Conservation (phyloP, 2,113 vertebrate species). For the Corvus cornix region DNA sequence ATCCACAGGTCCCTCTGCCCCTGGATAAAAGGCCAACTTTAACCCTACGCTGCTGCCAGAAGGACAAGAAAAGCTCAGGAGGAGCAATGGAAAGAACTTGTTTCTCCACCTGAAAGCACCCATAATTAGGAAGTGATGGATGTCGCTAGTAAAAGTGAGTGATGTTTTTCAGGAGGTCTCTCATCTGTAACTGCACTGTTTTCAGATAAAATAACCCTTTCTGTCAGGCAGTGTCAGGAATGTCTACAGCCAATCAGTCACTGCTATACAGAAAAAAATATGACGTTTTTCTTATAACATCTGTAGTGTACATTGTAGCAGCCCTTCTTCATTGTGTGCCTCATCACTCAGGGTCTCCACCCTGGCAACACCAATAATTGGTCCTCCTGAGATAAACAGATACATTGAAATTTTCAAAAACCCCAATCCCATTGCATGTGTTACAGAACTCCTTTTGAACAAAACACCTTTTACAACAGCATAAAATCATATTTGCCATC, state of each 20-base stretch:
- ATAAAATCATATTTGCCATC: not conserved
- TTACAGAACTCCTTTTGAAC: not conserved
- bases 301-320: not conserved
- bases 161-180: slow-evolving; percentile 54
- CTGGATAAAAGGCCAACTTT: not conserved
- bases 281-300: slow-evolving; percentile 9
- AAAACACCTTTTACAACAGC: not conserved
- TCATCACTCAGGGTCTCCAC: not conserved
- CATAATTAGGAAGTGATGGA: slow-evolving; percentile 67
- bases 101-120: slow-evolving; percentile 39
- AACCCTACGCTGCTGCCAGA: not conserved
- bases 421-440: not conserved
- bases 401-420: not conserved
- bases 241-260: slow-evolving; percentile 60
- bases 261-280: slow-evolving; percentile 13
- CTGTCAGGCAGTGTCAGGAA: slow-evolving; percentile 58
- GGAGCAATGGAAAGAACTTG: not conserved
- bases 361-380: not conserved
- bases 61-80: not conserved
- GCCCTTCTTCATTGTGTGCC: not conserved
- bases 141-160: slow-evolving; percentile 53
- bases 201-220: slow-evolving; percentile 71
- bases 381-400: not conserved
- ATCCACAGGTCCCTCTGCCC: not conserved
- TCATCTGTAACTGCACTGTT: slow-evolving; percentile 66